A percentile compares a stretch with the other conserved stretches of the same genome.
These are phyloP conservation scores for Anoplopoma fimbria DNA, from an alignment of 2,113 vertebrate species.

Conservation along the genomic window DNA sequence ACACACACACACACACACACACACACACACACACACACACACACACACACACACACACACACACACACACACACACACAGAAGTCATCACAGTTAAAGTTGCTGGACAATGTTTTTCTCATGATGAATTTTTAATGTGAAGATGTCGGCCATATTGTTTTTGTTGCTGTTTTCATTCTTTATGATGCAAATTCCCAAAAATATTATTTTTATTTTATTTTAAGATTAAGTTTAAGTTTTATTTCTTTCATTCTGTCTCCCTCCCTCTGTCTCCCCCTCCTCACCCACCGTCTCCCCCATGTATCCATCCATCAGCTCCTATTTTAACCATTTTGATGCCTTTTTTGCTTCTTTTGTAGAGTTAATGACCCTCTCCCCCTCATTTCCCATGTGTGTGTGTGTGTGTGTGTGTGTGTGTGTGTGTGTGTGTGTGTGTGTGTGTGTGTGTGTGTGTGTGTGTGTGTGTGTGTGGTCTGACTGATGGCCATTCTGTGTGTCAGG, in stretches of 20 bases:
- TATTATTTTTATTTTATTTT: too few species aligned
- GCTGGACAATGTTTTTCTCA: too few species aligned
- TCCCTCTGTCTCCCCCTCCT: too few species aligned
- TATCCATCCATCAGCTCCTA: slow-evolving; percentile 46
- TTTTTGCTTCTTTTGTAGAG: slow-evolving; percentile 57
- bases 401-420: slow-evolving; percentile 59
- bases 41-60: too few species aligned
- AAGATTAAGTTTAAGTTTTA: too few species aligned
- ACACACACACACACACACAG: too few species aligned
- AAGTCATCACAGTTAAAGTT: too few species aligned
- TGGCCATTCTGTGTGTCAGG: slow-evolving; percentile 61
- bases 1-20: neutral
- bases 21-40: neutral
- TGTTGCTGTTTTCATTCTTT: too few species aligned
- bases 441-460: slow-evolving; percentile 36
- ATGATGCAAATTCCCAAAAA: too few species aligned
- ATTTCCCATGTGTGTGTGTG: slow-evolving; percentile 54
- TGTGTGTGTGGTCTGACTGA: slow-evolving; percentile 75
- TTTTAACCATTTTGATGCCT: slow-evolving; percentile 41
- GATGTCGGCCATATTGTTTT: too few species aligned
- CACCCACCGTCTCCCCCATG: neutral
- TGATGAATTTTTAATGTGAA: too few species aligned
- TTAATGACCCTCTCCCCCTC: slow-evolving; percentile 67
- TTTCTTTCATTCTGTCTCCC: too few species aligned
- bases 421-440: slow-evolving; percentile 20